Conservation (phyloP, 2,113 vertebrate genomes). For the Rhadina sibilatrix region DNA sequence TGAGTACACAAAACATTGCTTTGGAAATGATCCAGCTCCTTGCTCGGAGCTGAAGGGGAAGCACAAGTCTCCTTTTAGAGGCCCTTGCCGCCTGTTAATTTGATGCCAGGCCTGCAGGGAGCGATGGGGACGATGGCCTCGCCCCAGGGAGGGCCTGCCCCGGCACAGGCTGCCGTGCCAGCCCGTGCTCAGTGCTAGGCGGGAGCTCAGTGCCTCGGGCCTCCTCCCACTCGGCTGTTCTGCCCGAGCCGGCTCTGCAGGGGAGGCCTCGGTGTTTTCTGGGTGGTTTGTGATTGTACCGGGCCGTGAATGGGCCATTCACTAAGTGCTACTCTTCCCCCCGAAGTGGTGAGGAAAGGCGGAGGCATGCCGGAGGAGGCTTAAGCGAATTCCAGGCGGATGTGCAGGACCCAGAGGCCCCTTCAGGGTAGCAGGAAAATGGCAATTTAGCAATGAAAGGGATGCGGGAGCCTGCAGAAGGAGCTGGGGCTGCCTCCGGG, state of each 20-base stretch:
- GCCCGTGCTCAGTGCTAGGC: fast-evolving
- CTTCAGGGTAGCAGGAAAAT: neutral
- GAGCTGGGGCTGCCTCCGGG: neutral
- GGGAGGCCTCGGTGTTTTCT: neutral
- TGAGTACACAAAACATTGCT: neutral
- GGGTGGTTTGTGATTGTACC: neutral
- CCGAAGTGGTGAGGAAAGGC: neutral
- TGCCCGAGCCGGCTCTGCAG: fast-evolving
- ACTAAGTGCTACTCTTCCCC: neutral
- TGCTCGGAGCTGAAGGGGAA: neutral
- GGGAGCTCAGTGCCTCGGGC: fast-evolving
- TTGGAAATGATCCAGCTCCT: neutral
- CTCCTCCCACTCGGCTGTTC: neutral
- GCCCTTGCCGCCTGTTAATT: neutral
- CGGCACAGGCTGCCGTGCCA: fast-evolving
- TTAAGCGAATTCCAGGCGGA: neutral
- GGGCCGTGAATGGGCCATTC: neutral
- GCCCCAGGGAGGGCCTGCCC: fast-evolving
- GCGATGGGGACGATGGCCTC: fast-evolving
- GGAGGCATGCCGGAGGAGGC: neutral
- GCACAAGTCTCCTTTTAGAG: neutral
- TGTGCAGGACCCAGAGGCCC: neutral
- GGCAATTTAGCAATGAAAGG: neutral
- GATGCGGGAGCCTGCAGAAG: neutral
- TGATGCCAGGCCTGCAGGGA: neutral